A percentile compares a stretch with the other conserved stretches of the same genome.
These are phyloP conservation scores for Oryzias dopingdopingensis DNA, from an alignment of 2,797 vertebrate genomes.

Conservation along the genomic window DNA sequence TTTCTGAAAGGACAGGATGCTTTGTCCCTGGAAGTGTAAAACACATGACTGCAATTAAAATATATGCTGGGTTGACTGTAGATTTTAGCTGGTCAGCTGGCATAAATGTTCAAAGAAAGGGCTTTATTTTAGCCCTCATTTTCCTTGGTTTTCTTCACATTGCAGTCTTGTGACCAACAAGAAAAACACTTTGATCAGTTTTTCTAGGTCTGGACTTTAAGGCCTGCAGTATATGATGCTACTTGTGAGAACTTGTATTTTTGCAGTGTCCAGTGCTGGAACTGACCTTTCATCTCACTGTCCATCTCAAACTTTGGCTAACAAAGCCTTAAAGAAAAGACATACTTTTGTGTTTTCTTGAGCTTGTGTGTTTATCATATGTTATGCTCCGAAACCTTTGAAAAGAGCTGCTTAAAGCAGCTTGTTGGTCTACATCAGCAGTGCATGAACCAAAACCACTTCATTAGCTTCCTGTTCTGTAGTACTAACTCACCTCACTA, in stretches of 20 bases:
- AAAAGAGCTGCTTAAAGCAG: constrained; percentile 31
- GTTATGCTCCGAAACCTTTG: constrained; percentile 9
- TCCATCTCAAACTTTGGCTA: constrained; percentile 16
- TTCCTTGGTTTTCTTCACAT: no score
- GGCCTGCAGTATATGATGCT: constrained; percentile 37
- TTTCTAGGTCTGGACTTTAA: constrained; percentile 1
- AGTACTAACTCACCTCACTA: constrained; percentile 26
- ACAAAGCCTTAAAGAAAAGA: constrained; percentile 15
- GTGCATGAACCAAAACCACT: constrained; percentile 36
- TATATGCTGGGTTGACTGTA: no score
- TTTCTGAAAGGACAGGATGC: no score
- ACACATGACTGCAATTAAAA: no score
- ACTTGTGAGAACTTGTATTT: constrained; percentile 41
- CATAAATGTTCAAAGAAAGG: no score
- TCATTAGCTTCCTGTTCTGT: constrained; percentile 34
- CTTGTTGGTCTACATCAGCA: constrained; percentile 23
- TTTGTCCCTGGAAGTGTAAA: no score
- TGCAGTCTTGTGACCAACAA: no score
- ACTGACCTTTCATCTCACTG: constrained; percentile 14
- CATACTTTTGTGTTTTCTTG: background rate
- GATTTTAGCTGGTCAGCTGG: no score
- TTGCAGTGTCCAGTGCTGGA: constrained; percentile 31
- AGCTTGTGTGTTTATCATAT: no score
- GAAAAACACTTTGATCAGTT: background rate
- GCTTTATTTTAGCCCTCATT: no score